Evolutionary conservation across 2,888 invertebrate genomes (phyloP).

Genomic region (Drosophila stalkeri): DNA sequence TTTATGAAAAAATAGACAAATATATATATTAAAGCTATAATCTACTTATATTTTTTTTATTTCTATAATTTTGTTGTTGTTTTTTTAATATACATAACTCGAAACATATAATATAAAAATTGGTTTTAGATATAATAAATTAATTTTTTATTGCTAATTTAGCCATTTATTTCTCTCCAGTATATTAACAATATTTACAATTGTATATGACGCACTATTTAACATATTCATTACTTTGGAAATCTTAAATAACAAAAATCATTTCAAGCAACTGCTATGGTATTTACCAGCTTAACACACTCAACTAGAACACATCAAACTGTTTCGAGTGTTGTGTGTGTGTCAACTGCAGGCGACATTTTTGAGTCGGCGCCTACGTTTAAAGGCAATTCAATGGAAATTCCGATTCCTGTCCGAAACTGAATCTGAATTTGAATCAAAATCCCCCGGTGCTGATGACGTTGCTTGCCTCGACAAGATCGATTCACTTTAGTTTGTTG

Average conservation of each 20-base stretch:
- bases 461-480: conserved; percentile 14
- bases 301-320: conserved; percentile 2
- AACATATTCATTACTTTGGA: no score
- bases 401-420: neutral
- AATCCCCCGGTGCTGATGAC: conserved; percentile 37
- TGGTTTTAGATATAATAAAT: no score
- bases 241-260: neutral
- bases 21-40: no score
- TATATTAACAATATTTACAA: no score
- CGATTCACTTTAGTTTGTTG: conserved; percentile 17
- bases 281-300: neutral
- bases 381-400: conserved; percentile 29
- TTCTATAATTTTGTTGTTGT: no score
- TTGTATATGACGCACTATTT: no score
- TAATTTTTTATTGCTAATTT: no score
- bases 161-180: no score
- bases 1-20: no score
- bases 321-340: conserved; percentile 34
- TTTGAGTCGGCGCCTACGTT: conserved; percentile 36
- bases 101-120: no score
- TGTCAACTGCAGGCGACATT: conserved; percentile 38
- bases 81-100: no score
- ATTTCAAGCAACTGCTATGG: neutral
- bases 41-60: no score
- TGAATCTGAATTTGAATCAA: neutral